These are phyloP conservation scores for Scaptomyza cyrtandrae DNA, from an alignment of 2,888 invertebrate species.

Conservation along the genomic window DNA sequence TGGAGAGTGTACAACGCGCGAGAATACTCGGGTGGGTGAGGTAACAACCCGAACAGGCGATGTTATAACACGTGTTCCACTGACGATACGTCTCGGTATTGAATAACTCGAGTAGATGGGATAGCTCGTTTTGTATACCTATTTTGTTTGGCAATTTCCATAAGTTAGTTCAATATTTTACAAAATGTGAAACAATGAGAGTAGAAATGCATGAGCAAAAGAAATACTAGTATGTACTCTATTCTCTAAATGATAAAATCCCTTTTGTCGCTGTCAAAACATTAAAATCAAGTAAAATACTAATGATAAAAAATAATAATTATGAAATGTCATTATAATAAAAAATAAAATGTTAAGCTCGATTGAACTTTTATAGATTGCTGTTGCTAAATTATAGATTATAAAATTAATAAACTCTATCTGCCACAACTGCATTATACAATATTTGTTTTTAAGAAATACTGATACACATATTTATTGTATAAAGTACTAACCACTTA, in stretches of 20 bases:
- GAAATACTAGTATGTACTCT: neutral
- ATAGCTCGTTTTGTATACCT: conserved; percentile 83
- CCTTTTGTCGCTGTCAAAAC: no score
- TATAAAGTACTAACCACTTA: conserved; percentile 62
- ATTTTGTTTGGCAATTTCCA: conserved; percentile 49
- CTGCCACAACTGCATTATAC: neutral
- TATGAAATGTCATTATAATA: no score
- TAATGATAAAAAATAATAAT: neutral
- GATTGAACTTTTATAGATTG: neutral
- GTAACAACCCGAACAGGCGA: conserved; percentile 83
- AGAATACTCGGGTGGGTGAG: conserved; percentile 79
- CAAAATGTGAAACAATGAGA: conserved; percentile 3
- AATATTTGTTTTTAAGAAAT: neutral
- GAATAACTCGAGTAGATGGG: conserved; percentile 84
- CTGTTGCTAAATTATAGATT: neutral
- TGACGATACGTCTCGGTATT: conserved; percentile 78
- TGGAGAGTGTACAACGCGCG: conserved; percentile 76
- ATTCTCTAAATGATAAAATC: neutral
- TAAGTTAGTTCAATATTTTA: conserved; percentile 41
- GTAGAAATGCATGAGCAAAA: conserved; percentile 1
- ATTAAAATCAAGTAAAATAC: neutral
- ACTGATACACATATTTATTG: conserved; percentile 7
- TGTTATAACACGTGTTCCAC: conserved; percentile 80
- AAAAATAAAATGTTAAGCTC: neutral
- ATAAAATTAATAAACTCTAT: neutral